Base-by-base conservation (phyloP, 2,888 invertebrate species). In the Nebria salina region DNA sequence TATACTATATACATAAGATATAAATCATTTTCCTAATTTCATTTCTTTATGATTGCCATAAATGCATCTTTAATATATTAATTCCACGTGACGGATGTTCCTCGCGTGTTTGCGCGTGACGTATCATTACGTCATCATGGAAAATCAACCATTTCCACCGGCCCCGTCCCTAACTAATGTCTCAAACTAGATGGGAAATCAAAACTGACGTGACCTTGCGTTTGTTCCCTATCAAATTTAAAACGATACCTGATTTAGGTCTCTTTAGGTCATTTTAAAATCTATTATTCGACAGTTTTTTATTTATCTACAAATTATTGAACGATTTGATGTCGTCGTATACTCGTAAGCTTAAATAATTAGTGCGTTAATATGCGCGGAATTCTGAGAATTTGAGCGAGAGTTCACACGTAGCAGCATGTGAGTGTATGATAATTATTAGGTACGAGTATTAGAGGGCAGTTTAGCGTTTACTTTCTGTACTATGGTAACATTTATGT, bases 1-100 rank as follows among this genome's bases (percentile, higher is more conserved):
- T 66, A 54, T 34, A 34, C 34, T 34, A 34, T 34, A 4, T 34
- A 34, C 5, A 74, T 80, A 75, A 80, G 43, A 80, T 80, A 80
- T 80, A 80, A 80, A 80, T 80, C 79, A 75, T 80, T 74, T 74
- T 75, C 43, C 54, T 80, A 80, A 80, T 75, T 80, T 80, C 42
- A 54, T 80, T 80, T 80, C 75, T 80, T 80, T 75, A 75, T 80
- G 74, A 68, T 75, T 11, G 79, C 74, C 79, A 75, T 80, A 80
- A 80, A 80, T 80, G 79, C 79, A 80, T 80, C 79, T 80, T 80
- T 80, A 80, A 80, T 80, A 80, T 80, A 80, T 80, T 80, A 80
- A 80, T 80, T 80, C 64, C 75, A 80, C 79, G 74, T 80, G 79
- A 80, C 79, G 75, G 79, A 80, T 80, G 79, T 80, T 13, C 42